Evolutionary conservation across 2,797 vertebrate genomes (phyloP).

Genomic region (Acanthis flammea): DNA sequence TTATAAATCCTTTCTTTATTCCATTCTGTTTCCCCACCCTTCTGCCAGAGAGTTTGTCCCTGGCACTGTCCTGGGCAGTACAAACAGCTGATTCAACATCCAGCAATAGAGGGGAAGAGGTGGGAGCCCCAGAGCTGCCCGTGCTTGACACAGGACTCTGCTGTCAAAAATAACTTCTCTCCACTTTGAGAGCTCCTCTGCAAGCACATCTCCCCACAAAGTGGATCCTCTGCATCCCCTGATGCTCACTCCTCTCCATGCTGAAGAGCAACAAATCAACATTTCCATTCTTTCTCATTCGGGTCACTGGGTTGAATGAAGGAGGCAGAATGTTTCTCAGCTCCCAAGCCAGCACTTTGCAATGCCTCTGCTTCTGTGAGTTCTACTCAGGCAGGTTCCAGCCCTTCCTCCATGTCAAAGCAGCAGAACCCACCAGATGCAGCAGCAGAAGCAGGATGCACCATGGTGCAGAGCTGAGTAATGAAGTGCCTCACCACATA

Average conservation of each 20-base stretch:
- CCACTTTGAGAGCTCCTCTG: neutral
- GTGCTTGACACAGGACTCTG: neutral
- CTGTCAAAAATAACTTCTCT: neutral
- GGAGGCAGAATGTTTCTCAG: neutral
- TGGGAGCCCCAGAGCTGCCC: accelerated
- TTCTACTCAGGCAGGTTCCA: neutral
- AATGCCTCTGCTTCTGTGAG: neutral
- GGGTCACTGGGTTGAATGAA: neutral
- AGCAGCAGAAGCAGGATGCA: neutral
- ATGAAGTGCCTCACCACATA: neutral
- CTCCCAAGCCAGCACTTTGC: neutral
- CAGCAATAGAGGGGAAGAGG: neutral
- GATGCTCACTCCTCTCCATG: neutral
- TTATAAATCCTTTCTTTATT: neutral
- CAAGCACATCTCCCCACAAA: neutral
- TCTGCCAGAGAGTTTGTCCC: neutral
- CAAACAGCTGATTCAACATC: slow-evolving; percentile 2
- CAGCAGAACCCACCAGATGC: neutral
- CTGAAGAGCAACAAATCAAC: neutral
- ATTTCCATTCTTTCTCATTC: neutral
- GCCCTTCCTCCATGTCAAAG: neutral
- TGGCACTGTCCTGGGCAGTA: neutral
- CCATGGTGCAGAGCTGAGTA: neutral
- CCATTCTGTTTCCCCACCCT: neutral
- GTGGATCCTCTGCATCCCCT: neutral